Base-by-base conservation (phyloP, 2,888 invertebrate genomes). In the Pardosa pseudoannulata region DNA sequence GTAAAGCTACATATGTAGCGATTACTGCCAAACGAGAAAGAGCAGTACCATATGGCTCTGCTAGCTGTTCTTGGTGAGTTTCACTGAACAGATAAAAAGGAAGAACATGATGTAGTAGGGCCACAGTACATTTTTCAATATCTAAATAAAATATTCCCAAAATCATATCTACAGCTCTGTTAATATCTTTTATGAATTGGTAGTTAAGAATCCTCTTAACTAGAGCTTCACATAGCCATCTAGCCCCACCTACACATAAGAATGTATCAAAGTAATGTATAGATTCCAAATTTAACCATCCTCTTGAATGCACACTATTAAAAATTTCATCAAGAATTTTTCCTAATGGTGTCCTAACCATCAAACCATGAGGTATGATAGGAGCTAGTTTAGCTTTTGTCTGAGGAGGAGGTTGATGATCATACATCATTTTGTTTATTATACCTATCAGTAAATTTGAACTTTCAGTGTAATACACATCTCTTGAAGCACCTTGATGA, bases 61-160 rank as follows among this genome's bases (percentile, higher is more conserved):
- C 90, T 50, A 92, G 89, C 31, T 90, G 82, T 41, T 90, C 89
- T 71, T 90, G 89, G 67, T 90, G 89, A 29, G 87, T 82, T 74
- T 90, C 89, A 74, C 90, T 89, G 87, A 91, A 90, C n/a, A 92
- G 89, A 36, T 91, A 90, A 29, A 89, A 89, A 0, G 92, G 92
- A 3, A 92, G 76, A n/a, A 91, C 91, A 88, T 91, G 90, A 7
- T 91, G 89, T 23, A 92, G 88, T 11, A 92, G 90, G 75, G 96
- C 95, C 89, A 95, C 93, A 1, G 97, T 96, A 90, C 96, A 96
- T 88, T 94, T 94, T 90, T 96, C 95, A 90, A 98, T 96, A 90
- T 98, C 96, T 88, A 98, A 94, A 92, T 98, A 97, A 91, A 97
- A 95, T 90, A 97, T 94, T 0, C 97, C 96, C 90, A 96, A 94